Percentiles rank a stretch among this genome's conserved stretches.
Evolutionary conservation across 2,797 vertebrate genomes (phyloP).

Genomic region (Urosaurus nigricauda): DNA sequence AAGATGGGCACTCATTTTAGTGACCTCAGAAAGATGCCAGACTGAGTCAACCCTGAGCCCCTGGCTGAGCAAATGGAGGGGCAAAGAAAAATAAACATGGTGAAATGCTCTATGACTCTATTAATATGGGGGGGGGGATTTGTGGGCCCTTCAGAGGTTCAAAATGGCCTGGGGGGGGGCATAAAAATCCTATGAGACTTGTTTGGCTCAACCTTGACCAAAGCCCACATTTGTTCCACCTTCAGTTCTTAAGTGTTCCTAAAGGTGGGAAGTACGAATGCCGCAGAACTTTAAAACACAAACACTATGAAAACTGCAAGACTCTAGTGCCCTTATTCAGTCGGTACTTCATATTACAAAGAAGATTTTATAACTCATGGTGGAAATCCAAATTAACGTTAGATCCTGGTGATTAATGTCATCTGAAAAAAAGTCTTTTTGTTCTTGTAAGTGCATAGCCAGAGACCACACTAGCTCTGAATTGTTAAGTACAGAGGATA

Average conservation of each 20-base stretch:
- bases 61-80: no score
- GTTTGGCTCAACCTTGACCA: no score
- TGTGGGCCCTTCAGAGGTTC: no score
- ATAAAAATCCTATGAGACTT: background rate
- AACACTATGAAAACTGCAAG: background rate
- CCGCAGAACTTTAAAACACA: background rate
- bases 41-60: no score
- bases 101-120: no score
- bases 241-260: background rate
- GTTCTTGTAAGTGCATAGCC: background rate
- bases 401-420: background rate
- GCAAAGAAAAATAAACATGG: no score
- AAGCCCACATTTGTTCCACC: background rate
- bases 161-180: no score
- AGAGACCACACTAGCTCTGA: background rate
- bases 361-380: background rate
- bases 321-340: background rate
- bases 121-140: background rate
- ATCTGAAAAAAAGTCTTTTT: background rate
- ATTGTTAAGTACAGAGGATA: background rate
- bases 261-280: background rate
- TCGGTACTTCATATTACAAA: background rate
- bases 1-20: no score
- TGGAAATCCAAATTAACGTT: background rate
- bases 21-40: no score